Percentiles rank a stretch among this genome's conserved stretches.
phyloP scores from a whole-genome alignment of 2,797 vertebrate genomes.

The Lindbergichthys nudifrons region DNA sequence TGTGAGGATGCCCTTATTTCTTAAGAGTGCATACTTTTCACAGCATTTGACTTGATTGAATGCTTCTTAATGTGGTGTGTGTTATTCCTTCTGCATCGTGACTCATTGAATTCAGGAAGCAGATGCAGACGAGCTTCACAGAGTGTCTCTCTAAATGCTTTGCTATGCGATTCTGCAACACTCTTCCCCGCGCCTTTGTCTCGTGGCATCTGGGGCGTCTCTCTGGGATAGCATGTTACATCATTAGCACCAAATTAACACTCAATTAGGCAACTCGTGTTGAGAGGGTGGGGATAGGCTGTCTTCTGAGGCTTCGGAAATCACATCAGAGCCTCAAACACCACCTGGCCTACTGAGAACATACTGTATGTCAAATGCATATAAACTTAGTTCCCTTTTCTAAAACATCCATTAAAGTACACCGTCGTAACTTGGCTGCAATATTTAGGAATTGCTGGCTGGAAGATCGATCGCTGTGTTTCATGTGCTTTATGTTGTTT shows the following conservation, averaged over 20 bases:
- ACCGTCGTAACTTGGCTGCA: neutral
- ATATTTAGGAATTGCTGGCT: neutral
- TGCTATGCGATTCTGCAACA: constrained; percentile 48
- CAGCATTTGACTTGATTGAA: constrained; percentile 28
- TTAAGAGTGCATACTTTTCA: constrained; percentile 2
- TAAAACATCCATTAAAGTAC: constrained; percentile 3
- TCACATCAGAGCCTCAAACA: constrained; percentile 60
- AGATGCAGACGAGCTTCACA: constrained; percentile 40
- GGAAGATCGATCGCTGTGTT: constrained; percentile 10
- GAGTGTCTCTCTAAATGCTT: constrained; percentile 42
- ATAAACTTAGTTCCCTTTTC: constrained; percentile 20
- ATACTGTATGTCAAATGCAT: constrained; percentile 26
- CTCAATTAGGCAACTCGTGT: constrained; percentile 79
- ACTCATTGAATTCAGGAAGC: constrained; percentile 30
- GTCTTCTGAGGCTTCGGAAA: constrained; percentile 71
- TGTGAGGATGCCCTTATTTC: constrained; percentile 30
- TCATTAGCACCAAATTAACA: constrained; percentile 86
- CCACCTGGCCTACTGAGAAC: constrained; percentile 69
- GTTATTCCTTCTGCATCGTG: neutral
- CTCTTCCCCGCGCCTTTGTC: constrained; percentile 61
- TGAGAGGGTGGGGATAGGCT: constrained; percentile 70
- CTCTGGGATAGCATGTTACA: constrained; percentile 77
- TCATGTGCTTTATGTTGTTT: constrained; percentile 42
- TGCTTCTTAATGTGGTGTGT: neutral
- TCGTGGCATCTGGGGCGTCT: constrained; percentile 77